Evolutionary conservation across 2,797 vertebrate species (phyloP).

Genomic region (Staurois parvus): DNA sequence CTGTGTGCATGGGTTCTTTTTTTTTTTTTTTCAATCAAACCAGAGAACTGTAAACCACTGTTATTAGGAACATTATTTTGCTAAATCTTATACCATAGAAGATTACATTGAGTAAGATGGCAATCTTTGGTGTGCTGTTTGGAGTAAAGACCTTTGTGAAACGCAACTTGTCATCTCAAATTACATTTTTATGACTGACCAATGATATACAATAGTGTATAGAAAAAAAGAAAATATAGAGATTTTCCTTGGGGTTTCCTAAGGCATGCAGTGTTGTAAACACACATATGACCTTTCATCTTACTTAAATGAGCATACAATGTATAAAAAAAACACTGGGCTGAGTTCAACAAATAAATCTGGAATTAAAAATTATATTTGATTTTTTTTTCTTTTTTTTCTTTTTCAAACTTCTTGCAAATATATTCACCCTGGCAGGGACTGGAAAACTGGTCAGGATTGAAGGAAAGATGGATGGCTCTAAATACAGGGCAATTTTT

Average conservation of each 20-base stretch:
- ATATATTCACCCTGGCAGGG: no score
- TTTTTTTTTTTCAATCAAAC: no score
- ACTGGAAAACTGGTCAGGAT: no score
- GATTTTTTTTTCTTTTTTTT: no score
- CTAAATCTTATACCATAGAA: neutral
- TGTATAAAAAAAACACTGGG: neutral
- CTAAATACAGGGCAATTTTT: no score
- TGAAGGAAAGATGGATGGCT: no score
- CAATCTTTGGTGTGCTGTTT: neutral
- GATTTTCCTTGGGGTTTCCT: slow-evolving; percentile 16
- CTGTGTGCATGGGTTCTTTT: no score
- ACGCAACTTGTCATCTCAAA: slow-evolving; percentile 43
- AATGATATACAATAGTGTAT: neutral
- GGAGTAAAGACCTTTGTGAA: neutral
- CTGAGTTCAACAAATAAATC: neutral
- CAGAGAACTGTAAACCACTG: no score
- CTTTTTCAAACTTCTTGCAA: no score
- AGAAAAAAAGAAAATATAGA: neutral
- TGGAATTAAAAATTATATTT: neutral
- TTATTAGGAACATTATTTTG: no score
- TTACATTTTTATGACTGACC: slow-evolving; percentile 30
- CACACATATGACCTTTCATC: slow-evolving; percentile 23
- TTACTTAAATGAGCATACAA: slow-evolving; percentile 26
- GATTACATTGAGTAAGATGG: neutral
- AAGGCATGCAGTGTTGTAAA: slow-evolving; percentile 10